A percentile compares a stretch with the other conserved stretches of the same genome.
Conservation (phyloP, 2,797 vertebrate species). For the Hafferia zeledoni region DNA sequence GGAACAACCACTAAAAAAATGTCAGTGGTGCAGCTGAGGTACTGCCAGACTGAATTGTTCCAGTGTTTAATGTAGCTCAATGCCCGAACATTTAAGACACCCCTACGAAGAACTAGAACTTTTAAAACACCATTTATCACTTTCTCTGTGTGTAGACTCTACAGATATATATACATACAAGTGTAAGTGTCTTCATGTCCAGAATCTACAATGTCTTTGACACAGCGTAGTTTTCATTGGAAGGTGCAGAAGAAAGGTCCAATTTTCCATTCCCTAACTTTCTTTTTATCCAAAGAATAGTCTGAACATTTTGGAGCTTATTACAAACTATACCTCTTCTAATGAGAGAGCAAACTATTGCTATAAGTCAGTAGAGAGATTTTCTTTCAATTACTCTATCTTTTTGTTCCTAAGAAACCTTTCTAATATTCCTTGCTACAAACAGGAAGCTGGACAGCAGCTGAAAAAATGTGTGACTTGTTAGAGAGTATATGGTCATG, state of each 20-base stretch:
- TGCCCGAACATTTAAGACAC: neutral
- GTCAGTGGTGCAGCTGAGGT: neutral
- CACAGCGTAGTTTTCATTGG: neutral
- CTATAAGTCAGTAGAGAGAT: neutral
- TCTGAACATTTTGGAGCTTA: neutral
- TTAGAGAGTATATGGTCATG: neutral
- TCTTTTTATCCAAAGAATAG: neutral
- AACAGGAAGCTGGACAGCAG: neutral
- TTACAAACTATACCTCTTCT: neutral
- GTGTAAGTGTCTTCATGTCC: neutral
- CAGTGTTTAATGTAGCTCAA: neutral
- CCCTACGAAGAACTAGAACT: neutral
- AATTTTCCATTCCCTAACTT: neutral
- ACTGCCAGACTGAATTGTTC: neutral
- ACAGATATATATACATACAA: neutral
- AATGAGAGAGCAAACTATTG: neutral
- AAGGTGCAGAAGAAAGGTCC: neutral
- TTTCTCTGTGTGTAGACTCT: neutral
- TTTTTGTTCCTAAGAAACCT: neutral
- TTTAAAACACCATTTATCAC: neutral
- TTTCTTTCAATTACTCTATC: neutral
- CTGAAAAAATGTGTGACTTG: neutral
- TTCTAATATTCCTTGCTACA: neutral
- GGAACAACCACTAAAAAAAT: slow-evolving; percentile 23
- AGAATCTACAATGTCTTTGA: neutral